phyloP scores from a whole-genome alignment of 1,140 invertebrate species.

The Cherax quadricarinatus region DNA sequence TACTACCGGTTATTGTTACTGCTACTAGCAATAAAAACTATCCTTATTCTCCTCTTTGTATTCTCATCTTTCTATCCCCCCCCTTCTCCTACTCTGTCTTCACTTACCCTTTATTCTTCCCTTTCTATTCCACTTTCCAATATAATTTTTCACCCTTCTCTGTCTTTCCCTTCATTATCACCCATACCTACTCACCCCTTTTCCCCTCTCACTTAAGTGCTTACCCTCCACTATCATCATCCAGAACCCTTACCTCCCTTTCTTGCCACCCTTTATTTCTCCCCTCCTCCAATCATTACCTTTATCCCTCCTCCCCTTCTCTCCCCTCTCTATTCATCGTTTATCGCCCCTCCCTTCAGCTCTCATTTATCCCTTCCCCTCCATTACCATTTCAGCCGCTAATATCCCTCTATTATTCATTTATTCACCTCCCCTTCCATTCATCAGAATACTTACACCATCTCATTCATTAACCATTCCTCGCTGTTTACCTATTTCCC shows the following conservation, averaged over 20 bases:
- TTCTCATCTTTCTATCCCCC: not conserved
- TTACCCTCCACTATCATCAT: not conserved
- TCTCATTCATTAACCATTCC: too few relatives aligned
- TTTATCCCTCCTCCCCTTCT: not conserved
- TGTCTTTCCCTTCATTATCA: not conserved
- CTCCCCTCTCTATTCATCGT: not conserved
- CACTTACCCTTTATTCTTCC: not conserved
- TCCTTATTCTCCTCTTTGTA: not conserved
- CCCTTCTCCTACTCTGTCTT: not conserved
- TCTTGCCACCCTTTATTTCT: not conserved
- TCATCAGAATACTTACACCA: too few relatives aligned
- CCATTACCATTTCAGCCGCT: too few relatives aligned
- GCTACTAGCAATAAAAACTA: too few relatives aligned
- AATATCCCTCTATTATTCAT: too few relatives aligned
- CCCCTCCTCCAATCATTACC: too few relatives aligned
- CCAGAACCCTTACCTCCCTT: not conserved
- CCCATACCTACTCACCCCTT: not conserved
- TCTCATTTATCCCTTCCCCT: too few relatives aligned
- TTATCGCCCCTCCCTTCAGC: too few relatives aligned
- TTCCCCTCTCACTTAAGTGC: not conserved
- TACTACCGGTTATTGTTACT: too few relatives aligned
- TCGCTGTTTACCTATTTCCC: too few relatives aligned
- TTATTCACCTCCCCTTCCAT: too few relatives aligned
- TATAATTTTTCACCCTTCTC: not conserved
- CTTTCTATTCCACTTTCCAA: not conserved